Evolutionary conservation across 35 echinoderm and acorn worm species (phyloP), one percentile per base, ranked within the genome.

Genomic region (Heliocidaris tuberculata): DNA sequence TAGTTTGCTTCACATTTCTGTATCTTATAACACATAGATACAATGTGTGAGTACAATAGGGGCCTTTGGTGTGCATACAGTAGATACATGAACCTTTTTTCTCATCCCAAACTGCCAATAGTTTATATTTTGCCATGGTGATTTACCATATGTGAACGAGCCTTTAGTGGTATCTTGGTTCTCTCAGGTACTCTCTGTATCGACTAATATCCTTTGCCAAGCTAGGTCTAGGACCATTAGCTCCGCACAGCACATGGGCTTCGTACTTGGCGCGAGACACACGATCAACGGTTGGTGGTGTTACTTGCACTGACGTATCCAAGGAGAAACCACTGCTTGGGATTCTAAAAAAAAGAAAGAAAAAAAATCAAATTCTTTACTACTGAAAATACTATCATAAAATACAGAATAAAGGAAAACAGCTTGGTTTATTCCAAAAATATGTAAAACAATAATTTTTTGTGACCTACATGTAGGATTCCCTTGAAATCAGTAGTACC

Each of bases 241-340:
- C 29, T 59, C 94, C 96, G 31, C 85, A 65, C 11, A 48, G 30
- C 59, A 97, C 96, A 52, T 86, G 85, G 31, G 94, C 71, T 47
- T 97, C 96, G 49, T 97, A 97, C 60, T 93, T 86, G n/a, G 96
- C 94, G 9, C 94, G 90, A 2, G 96, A 97, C 10, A 31, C 60
- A 30, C 96, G 60, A 50, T 86, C 86, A 27, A 97, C 94, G 2
- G 94, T 97, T 50, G 96, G 94, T 30, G 97, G 97, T 2, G 95
- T 95, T 12, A 97, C 97, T 16, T 96, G 50, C 61, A 96, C 96
- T 0, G 97, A 96, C 56, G 93, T 96, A 48, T 97, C 97, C 94
- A 97, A 86, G 86, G 95, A 96, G 85, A 97, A 97, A 48, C 91
- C 97, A 89, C 97, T 97, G 17, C 85, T 94, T 70, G 94, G 93